These are phyloP conservation scores for Drosophila nigrodunni DNA, from an alignment of 1,140 invertebrate species.

Conservation along the genomic window DNA sequence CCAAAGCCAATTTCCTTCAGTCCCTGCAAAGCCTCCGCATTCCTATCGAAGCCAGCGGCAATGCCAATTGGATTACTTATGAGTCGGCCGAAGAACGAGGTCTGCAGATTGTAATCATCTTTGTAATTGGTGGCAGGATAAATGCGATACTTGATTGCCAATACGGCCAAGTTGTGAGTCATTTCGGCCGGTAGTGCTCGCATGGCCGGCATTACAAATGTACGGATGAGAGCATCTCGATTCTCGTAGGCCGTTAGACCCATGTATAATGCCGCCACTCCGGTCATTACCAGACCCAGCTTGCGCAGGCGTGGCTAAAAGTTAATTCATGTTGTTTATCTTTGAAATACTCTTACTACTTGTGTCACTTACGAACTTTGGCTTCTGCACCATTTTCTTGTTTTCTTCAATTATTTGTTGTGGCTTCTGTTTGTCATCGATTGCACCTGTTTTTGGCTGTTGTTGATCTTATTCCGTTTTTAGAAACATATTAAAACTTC, in stretches of 20 bases:
- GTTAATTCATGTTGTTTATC: background rate
- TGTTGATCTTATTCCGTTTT: no score
- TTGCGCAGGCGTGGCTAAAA: background rate
- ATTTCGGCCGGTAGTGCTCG: conserved; percentile 87
- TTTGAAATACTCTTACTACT: background rate
- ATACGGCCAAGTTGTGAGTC: conserved; percentile 91
- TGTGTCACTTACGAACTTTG: conserved; percentile 1
- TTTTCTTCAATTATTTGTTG: background rate
- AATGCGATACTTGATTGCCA: conserved; percentile 90
- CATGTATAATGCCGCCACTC: conserved; percentile 12
- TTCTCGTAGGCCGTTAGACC: conserved; percentile 19
- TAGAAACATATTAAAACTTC: no score
- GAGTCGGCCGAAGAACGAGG: conserved; percentile 88
- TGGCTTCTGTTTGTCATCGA: background rate
- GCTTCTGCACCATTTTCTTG: background rate
- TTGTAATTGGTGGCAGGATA: conserved; percentile 86
- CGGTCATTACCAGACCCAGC: conserved; percentile 1
- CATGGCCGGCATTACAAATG: conserved; percentile 56
- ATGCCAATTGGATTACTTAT: conserved; percentile 96
- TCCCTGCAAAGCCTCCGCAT: conserved; percentile 94
- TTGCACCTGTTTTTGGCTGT: no score
- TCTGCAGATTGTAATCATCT: conserved; percentile 87
- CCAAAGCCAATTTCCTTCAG: conserved; percentile 95
- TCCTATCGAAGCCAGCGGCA: conserved; percentile 98
- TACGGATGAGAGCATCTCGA: conserved; percentile 1